A percentile compares a stretch with the other conserved stretches of the same genome.
phyloP scores from a whole-genome alignment of 1,140 invertebrate genomes.

The Ctenoplectra terminalis region DNA sequence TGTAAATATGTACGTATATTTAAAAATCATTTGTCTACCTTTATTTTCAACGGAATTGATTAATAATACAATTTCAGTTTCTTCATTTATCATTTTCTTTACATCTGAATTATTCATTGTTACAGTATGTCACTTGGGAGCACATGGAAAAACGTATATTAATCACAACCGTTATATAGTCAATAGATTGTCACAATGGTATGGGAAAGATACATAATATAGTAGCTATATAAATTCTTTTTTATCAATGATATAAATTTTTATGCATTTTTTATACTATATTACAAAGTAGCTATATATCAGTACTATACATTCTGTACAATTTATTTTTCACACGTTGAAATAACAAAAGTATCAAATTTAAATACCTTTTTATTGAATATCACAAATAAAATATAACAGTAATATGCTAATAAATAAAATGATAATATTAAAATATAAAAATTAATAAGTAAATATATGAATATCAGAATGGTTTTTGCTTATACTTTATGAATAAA shows the following conservation, averaged over 20 bases:
- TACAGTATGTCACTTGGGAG: neutral
- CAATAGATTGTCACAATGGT: neutral
- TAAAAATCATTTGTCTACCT: constrained; percentile 38
- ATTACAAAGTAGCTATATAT: neutral
- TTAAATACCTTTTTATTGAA: neutral
- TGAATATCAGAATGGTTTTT: neutral
- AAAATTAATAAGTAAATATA: neutral
- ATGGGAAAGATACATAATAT: neutral
- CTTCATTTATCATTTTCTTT: constrained; percentile 3
- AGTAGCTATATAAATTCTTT: too few relatives aligned
- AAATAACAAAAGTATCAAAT: neutral
- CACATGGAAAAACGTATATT: neutral
- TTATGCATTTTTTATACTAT: neutral
- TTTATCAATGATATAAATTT: neutral
- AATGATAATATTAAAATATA: neutral
- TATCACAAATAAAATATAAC: neutral
- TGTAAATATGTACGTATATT: neutral
- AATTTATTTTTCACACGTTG: neutral
- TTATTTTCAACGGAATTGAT: constrained; percentile 42
- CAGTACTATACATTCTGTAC: neutral
- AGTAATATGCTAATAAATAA: neutral
- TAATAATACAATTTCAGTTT: constrained; percentile 53
- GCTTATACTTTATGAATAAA: neutral
- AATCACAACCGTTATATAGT: neutral
- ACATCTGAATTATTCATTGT: constrained; percentile 21